These are phyloP conservation scores for Antheraea assamensis DNA, from an alignment of 2,888 invertebrate genomes.

Conservation along the genomic window DNA sequence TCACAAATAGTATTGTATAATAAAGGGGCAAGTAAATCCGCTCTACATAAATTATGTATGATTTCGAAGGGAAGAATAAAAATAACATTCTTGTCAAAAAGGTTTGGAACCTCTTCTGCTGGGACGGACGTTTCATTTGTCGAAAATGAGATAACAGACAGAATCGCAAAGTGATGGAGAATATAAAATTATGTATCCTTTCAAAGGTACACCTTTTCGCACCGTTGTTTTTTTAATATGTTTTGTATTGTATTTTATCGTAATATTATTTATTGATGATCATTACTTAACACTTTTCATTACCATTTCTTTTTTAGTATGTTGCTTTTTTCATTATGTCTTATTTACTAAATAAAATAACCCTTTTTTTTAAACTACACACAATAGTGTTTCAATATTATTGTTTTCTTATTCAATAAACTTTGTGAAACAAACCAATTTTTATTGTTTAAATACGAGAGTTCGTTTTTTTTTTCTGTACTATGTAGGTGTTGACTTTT, in stretches of 20 bases:
- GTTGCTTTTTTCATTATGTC: too few relatives aligned
- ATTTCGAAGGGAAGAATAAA: neutral
- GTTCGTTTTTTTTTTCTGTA: too few relatives aligned
- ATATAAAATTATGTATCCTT: neutral
- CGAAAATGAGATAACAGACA: neutral
- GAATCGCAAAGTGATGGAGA: constrained; percentile 6
- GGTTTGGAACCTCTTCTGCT: neutral
- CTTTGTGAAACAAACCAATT: too few relatives aligned
- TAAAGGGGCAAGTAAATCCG: neutral
- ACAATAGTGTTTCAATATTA: too few relatives aligned
- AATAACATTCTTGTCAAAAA: neutral
- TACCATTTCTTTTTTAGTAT: too few relatives aligned
- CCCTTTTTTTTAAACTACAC: too few relatives aligned
- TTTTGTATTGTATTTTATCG: neutral
- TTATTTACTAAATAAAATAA: too few relatives aligned
- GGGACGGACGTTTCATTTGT: neutral
- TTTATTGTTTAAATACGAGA: too few relatives aligned
- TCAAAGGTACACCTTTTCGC: neutral
- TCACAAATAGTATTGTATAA: neutral
- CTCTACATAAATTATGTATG: neutral
- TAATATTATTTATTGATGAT: too few relatives aligned
- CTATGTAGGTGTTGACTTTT: too few relatives aligned
- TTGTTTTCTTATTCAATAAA: too few relatives aligned
- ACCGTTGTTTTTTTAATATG: neutral
- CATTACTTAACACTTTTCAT: too few relatives aligned